Evolutionary conservation across 1,140 invertebrate species (phyloP), one percentile per base, ranked within the genome.

Genomic region (Nasonia vitripennis): DNA sequence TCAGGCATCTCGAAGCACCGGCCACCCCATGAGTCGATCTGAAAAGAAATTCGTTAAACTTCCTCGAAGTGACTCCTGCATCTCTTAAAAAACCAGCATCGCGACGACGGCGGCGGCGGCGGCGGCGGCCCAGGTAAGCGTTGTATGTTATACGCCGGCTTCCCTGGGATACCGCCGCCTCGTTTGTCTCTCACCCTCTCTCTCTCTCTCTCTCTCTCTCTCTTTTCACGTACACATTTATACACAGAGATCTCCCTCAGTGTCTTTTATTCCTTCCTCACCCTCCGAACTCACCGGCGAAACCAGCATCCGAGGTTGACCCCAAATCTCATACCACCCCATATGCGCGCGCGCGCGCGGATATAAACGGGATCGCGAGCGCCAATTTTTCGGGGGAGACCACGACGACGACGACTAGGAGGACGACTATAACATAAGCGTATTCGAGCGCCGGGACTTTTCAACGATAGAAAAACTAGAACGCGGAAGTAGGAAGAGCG

Each of bases 381-480:
- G 55, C 55, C 55, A n/a, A 62, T 62, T 62, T 62, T n/a, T 62
- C 20, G 17, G 34, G 74, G 31, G 12, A 74, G 73, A 34, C 37
- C 2, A 20, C 17, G 73, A 12, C 6, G 7, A 11, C 70, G 70
- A 73, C 34, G 34, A 37, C 34, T 2, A 34, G 2, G 1, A 34
- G 34, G 34, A 34, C 34, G 34, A 5, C 34, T 34, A 34, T 34
- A 27, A 27, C 27, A 34, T 34, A 34, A 34, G 34, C 34, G 23
- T 34, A 4, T 73, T 3, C 14, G 6, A 5, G 37, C 34, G 67
- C 67, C 74, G 9, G 37, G 34, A 45, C 74, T 70, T 73, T 37
- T 51, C 68, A 37, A 71, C 68, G 67, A 73, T 48, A 73, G 71
- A 74, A 82, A 82, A 82, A 82, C 70, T 83, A 77, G 74, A 83